Percentiles rank a stretch among this genome's conserved stretches.
Conservation (phyloP, 2,888 invertebrate genomes). For the Argynnis bischoffii region DNA sequence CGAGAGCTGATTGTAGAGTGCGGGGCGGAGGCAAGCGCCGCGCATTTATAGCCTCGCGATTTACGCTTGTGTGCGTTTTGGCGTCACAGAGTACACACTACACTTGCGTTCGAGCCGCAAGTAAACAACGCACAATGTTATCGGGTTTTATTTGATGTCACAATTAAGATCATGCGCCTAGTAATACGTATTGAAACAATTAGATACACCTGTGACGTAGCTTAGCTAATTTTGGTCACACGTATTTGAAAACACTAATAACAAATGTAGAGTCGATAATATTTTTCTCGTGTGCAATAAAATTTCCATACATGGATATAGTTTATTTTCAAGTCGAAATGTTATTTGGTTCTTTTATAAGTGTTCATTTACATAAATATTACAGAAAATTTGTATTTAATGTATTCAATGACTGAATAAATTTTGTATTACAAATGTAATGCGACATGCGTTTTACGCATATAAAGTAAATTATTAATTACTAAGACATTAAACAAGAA, state of each 20-base stretch:
- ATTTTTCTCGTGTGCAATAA: slow-evolving; percentile 4
- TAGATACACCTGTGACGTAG: slow-evolving; percentile 17
- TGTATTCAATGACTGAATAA: no score
- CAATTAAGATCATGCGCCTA: slow-evolving; percentile 40
- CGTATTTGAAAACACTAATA: background rate
- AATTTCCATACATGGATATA: background rate
- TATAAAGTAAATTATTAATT: no score
- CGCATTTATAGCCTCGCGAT: slow-evolving; percentile 44
- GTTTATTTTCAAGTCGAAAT: background rate
- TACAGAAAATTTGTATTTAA: no score
- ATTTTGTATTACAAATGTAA: no score
- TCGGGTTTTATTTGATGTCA: slow-evolving; percentile 45
- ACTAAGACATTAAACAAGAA: no score
- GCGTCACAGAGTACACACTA: slow-evolving; percentile 40
- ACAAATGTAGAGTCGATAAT: slow-evolving; percentile 2
- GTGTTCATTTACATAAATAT: no score
- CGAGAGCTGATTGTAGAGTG: slow-evolving; percentile 44
- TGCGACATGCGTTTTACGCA: no score
- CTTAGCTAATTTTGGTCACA: background rate
- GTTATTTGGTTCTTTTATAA: background rate
- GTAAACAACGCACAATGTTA: slow-evolving; percentile 45
- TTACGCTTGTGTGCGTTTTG: slow-evolving; percentile 37
- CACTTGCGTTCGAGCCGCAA: slow-evolving; percentile 40
- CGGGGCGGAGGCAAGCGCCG: slow-evolving; percentile 41
- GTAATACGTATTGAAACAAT: slow-evolving; percentile 30